These are phyloP conservation scores for Drosophila subsilvestris DNA, from an alignment of 2,888 invertebrate species.

Conservation along the genomic window DNA sequence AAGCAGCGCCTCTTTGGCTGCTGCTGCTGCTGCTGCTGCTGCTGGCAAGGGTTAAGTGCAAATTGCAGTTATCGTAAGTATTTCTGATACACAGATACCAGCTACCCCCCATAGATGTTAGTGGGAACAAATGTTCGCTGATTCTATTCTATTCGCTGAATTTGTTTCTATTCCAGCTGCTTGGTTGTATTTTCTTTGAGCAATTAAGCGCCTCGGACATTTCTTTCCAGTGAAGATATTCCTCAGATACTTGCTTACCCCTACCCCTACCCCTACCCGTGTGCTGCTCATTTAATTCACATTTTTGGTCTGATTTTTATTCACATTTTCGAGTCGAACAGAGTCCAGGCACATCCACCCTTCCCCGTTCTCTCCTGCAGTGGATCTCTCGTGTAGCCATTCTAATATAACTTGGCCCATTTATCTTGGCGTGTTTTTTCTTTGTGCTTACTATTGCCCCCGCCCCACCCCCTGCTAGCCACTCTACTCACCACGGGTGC, in stretches of 20 bases:
- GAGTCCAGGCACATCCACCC: slow-evolving; percentile 24
- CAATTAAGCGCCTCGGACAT: too few species aligned
- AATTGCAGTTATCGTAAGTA: slow-evolving; percentile 84
- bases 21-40: slow-evolving; percentile 54
- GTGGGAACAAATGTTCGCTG: not conserved
- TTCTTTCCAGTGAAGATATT: too few species aligned
- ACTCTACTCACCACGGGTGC: slow-evolving; percentile 12
- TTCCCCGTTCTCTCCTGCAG: slow-evolving; percentile 8
- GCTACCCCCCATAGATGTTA: not conserved
- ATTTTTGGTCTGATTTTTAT: not conserved
- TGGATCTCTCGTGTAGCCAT: slow-evolving; percentile 41
- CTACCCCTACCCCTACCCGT: too few species aligned
- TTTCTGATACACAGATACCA: slow-evolving; percentile 35
- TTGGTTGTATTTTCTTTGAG: too few species aligned
- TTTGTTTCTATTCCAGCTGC: not conserved
- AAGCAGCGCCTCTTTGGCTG: slow-evolving; percentile 13
- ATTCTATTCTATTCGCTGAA: not conserved
- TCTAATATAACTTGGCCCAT: slow-evolving; percentile 52
- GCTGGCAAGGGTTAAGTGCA: slow-evolving; percentile 82
- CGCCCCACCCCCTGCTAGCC: too few species aligned
- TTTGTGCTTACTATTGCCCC: slow-evolving; percentile 32
- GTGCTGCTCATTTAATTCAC: not conserved
- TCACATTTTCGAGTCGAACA: slow-evolving; percentile 7
- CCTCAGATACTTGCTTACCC: too few species aligned
- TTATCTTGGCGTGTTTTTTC: slow-evolving; percentile 53